phyloP scores from a whole-genome alignment of 2,113 vertebrate genomes.

The Holacanthus passer region DNA sequence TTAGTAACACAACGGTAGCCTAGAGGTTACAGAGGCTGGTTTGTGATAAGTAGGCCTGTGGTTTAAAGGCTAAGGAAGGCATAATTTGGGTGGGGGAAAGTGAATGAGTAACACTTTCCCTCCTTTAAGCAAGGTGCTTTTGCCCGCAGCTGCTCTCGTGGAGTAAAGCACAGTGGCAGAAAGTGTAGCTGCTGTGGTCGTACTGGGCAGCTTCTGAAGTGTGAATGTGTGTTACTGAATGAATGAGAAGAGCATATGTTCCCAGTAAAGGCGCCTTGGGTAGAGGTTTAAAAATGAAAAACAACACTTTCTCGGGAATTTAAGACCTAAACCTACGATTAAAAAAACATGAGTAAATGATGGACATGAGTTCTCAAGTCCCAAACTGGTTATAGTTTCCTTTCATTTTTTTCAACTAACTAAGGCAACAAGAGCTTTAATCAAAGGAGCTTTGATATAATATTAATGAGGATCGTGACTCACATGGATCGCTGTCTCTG shows the following conservation, averaged over 20 bases:
- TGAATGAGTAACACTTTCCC: conserved; percentile 71
- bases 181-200: conserved; percentile 62
- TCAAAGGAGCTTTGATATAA: conserved; percentile 68
- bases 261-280: conserved; percentile 28
- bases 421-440: conserved; percentile 41
- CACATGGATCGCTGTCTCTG: conserved; percentile 67
- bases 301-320: conserved; percentile 43
- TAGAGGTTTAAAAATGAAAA: conserved; percentile 47
- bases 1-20: conserved; percentile 14
- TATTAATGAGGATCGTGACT: conserved; percentile 80
- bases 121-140: conserved; percentile 69
- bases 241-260: conserved; percentile 68
- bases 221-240: conserved; percentile 58
- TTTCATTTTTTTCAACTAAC: conserved; percentile 10
- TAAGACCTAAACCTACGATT: conserved; percentile 22
- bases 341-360: conserved; percentile 31
- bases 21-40: conserved; percentile 29
- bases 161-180: conserved; percentile 43
- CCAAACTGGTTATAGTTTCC: conserved; percentile 17
- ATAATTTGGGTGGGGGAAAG: conserved; percentile 49
- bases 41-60: conserved; percentile 40
- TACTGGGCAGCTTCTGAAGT: conserved; percentile 50
- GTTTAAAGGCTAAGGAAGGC: conserved; percentile 42
- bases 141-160: conserved; percentile 48
- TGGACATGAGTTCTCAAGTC: background rate